Percentiles rank a stretch among this genome's conserved stretches.
Conservation (phyloP, 1,140 invertebrate species). For the Drosophila mauritiana region DNA sequence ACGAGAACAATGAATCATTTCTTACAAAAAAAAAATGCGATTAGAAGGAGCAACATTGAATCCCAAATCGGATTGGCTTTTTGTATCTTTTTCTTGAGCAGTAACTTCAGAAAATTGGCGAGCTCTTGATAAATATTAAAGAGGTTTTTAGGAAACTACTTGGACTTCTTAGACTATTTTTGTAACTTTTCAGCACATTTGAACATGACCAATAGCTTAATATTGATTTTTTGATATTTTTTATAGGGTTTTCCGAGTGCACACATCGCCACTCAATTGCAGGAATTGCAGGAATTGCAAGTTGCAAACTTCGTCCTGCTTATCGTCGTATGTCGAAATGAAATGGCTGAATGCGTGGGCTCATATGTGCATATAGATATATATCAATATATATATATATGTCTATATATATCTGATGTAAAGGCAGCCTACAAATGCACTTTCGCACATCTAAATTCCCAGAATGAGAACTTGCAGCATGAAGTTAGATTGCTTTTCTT, state of each 20-base stretch:
- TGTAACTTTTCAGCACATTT: too few species aligned
- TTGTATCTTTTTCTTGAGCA: too few species aligned
- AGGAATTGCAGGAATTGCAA: slow-evolving; percentile 42
- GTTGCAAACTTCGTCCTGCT: slow-evolving; percentile 40
- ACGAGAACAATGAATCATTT: slow-evolving; percentile 60
- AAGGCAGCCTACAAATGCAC: neutral
- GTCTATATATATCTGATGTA: neutral
- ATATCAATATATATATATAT: too few species aligned
- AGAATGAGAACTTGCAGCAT: neutral
- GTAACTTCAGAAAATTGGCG: too few species aligned
- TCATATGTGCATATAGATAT: neutral
- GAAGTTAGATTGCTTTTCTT: neutral
- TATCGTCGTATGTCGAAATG: slow-evolving; percentile 49
- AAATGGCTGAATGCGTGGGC: slow-evolving; percentile 20
- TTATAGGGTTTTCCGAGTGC: neutral
- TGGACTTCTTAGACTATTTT: too few species aligned
- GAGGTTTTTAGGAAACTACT: too few species aligned
- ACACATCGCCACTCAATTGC: neutral
- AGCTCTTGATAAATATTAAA: too few species aligned
- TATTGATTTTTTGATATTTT: neutral
- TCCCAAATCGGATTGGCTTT: neutral
- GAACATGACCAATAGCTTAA: too few species aligned
- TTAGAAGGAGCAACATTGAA: slow-evolving; percentile 2
- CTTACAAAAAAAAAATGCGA: slow-evolving; percentile 6
- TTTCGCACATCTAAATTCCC: neutral